Percentiles rank a stretch among this genome's conserved stretches.
phyloP scores from a whole-genome alignment of 2,888 invertebrate genomes.

The Leucophenga montana region DNA sequence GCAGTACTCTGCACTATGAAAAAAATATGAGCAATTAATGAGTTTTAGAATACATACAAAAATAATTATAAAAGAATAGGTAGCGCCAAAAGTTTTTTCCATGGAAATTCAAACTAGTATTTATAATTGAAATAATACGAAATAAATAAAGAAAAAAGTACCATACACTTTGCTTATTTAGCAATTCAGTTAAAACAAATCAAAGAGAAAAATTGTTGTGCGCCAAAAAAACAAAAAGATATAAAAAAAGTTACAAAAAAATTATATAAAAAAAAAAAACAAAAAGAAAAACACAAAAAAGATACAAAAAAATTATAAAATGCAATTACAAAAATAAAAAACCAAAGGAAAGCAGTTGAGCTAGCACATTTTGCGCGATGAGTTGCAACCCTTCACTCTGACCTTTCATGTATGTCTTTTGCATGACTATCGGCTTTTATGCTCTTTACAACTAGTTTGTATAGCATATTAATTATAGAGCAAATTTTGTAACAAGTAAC shows the following conservation, averaged over 20 bases:
- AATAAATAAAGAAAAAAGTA: conserved; percentile 25
- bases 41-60: too few relatives aligned
- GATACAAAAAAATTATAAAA: not conserved
- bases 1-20: conserved; percentile 37
- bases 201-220: conserved; percentile 35
- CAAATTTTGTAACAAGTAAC: too few relatives aligned
- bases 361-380: conserved; percentile 12
- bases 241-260: conserved; percentile 19
- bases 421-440: too few relatives aligned
- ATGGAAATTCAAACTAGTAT: not conserved
- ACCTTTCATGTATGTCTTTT: not conserved
- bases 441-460: too few relatives aligned
- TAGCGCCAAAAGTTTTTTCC: conserved; percentile 4
- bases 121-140: conserved; percentile 2
- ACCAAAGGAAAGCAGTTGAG: conserved; percentile 29
- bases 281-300: conserved; percentile 31
- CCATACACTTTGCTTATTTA: conserved; percentile 26
- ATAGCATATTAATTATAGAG: too few relatives aligned
- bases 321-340: conserved; percentile 13
- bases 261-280: conserved; percentile 27
- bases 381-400: conserved; percentile 48
- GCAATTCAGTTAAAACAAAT: conserved; percentile 41
- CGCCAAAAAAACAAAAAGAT: not conserved
- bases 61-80: too few relatives aligned
- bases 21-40: conserved; percentile 46